These are phyloP conservation scores for Muschampia plurimacula DNA, from an alignment of 2,888 invertebrate species.

Conservation along the genomic window DNA sequence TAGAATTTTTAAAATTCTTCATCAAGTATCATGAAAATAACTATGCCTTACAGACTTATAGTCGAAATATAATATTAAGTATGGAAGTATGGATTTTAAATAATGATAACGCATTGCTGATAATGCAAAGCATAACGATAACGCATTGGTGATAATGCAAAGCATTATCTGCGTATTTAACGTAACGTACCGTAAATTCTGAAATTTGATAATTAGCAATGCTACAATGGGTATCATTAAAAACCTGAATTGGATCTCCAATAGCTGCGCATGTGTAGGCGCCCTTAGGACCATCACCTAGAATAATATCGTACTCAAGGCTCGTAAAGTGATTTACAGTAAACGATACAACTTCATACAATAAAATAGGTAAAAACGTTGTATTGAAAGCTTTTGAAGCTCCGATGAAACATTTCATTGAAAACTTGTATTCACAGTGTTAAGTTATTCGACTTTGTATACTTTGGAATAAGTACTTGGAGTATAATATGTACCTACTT, in stretches of 20 bases:
- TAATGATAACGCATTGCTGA: too few relatives aligned
- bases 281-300: constrained; percentile 22
- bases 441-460: background rate
- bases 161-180: too few relatives aligned
- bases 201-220: too few relatives aligned
- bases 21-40: too few relatives aligned
- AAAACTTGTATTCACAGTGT: constrained; percentile 5
- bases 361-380: constrained; percentile 21
- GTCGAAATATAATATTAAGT: too few relatives aligned
- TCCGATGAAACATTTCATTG: constrained; percentile 12
- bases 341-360: constrained; percentile 33
- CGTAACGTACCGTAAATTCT: too few relatives aligned
- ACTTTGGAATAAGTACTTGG: background rate
- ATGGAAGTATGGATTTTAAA: too few relatives aligned
- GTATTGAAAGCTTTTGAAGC: constrained; percentile 24
- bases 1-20: too few relatives aligned
- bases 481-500: background rate
- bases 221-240: background rate
- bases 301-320: constrained; percentile 29
- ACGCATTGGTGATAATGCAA: too few relatives aligned
- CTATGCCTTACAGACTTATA: too few relatives aligned
- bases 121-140: too few relatives aligned
- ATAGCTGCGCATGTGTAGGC: background rate
- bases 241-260: background rate
- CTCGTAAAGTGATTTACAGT: constrained; percentile 35